Evolutionary conservation across 2,113 vertebrate species (phyloP).

Genomic region (Notothenia rossii): DNA sequence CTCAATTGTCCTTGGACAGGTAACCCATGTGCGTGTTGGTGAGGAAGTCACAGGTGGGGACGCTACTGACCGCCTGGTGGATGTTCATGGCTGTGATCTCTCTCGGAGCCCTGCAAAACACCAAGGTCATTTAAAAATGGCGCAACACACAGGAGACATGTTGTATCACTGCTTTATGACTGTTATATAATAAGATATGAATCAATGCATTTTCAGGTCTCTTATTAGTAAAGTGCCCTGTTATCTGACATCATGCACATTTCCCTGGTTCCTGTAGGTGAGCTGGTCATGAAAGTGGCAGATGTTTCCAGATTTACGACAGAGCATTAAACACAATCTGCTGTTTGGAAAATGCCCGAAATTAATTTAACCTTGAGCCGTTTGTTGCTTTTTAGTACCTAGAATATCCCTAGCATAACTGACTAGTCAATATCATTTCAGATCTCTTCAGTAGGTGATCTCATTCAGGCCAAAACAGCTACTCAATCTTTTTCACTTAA

Average conservation of each 20-base stretch:
- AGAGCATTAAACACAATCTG: neutral
- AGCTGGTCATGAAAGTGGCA: neutral
- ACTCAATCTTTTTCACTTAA: neutral
- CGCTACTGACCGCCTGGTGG: conserved; percentile 93
- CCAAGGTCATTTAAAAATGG: neutral
- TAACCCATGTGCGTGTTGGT: conserved; percentile 94
- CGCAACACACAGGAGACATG: neutral
- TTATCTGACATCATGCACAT: neutral
- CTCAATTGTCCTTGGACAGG: conserved; percentile 80
- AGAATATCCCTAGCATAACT: too few species aligned
- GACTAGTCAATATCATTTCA: neutral
- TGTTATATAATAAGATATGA: conserved; percentile 2
- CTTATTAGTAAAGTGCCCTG: neutral
- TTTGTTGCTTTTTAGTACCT: too few species aligned
- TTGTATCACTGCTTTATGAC: neutral
- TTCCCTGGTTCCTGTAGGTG: neutral
- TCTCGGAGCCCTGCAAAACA: conserved; percentile 88
- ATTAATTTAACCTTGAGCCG: neutral
- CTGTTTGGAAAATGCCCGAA: neutral
- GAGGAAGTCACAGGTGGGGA: conserved; percentile 96
- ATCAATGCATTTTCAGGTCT: neutral
- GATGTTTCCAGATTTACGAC: neutral
- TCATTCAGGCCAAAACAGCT: neutral
- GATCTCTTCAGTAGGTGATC: neutral
- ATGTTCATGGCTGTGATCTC: conserved; percentile 95